A percentile compares a stretch with the other conserved stretches of the same genome.
These are phyloP conservation scores for Mythimna albipuncta DNA, from an alignment of 2,888 invertebrate species.

Conservation along the genomic window DNA sequence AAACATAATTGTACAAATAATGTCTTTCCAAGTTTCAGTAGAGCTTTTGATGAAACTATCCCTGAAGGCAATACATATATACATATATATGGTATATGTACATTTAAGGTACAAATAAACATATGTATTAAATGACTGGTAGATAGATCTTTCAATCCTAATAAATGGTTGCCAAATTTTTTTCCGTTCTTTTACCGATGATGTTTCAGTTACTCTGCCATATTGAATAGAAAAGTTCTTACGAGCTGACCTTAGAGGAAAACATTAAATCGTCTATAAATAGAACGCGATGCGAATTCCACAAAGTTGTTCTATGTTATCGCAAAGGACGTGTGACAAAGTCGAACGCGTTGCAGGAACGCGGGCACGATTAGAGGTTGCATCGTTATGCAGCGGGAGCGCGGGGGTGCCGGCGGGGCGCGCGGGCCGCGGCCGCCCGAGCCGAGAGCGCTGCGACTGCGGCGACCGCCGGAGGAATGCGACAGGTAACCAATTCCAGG, in stretches of 20 bases:
- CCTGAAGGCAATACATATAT: conserved; percentile 21
- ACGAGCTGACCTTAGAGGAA: conserved; percentile 11
- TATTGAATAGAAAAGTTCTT: background rate
- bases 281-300: conserved; percentile 48
- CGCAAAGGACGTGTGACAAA: conserved; percentile 56
- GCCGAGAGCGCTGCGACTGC: conserved; percentile 72
- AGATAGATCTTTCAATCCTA: conserved; percentile 17
- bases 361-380: conserved; percentile 76
- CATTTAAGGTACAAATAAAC: too few species aligned
- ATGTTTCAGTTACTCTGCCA: conserved; percentile 8
- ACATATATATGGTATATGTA: background rate
- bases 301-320: conserved; percentile 50
- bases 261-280: conserved; percentile 39
- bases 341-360: conserved; percentile 69
- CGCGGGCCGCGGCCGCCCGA: conserved; percentile 61
- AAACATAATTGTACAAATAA: background rate
- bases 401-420: conserved; percentile 62
- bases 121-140: background rate
- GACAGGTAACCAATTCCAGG: conserved; percentile 91
- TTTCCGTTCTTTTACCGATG: conserved; percentile 9
- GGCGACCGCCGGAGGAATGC: conserved; percentile 87
- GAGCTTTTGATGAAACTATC: conserved; percentile 1
- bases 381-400: conserved; percentile 75
- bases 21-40: conserved; percentile 10
- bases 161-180: conserved; percentile 19